Evolutionary conservation across 2,797 vertebrate species (phyloP).

Genomic region (Bradypus variegatus): DNA sequence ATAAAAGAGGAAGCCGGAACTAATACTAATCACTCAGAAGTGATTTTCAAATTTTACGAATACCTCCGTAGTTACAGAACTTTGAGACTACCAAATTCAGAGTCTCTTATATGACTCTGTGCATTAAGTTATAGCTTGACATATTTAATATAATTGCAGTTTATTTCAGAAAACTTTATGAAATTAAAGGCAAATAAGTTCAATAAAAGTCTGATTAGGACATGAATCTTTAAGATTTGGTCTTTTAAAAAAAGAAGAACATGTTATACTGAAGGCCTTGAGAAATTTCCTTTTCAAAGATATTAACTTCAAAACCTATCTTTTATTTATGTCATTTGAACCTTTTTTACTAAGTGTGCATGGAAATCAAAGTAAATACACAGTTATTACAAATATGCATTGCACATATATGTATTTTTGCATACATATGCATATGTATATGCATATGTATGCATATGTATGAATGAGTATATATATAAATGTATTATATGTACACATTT

Average conservation of each 20-base stretch:
- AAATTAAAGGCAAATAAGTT: slow-evolving; percentile 26
- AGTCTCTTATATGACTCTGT: not conserved
- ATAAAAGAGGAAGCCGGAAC: not conserved
- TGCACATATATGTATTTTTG: not conserved
- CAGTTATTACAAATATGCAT: not conserved
- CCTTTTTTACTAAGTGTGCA: not conserved
- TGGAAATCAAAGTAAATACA: not conserved
- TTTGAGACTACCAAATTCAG: not conserved
- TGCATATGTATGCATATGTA: not conserved
- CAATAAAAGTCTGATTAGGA: not conserved
- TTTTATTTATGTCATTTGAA: not conserved
- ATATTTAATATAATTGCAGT: not conserved
- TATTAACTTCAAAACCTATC: slow-evolving; percentile 11
- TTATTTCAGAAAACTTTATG: slow-evolving; percentile 9
- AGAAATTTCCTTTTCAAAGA: slow-evolving; percentile 36
- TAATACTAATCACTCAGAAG: slow-evolving; percentile 26
- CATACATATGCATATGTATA: not conserved
- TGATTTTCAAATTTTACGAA: not conserved
- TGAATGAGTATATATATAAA: not conserved
- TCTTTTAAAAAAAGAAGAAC: not conserved
- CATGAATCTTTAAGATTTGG: not conserved
- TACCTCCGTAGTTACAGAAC: not conserved
- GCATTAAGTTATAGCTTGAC: not conserved
- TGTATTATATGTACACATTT: not conserved
- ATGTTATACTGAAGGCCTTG: not conserved